These are phyloP conservation scores for Drosophila busckii DNA, from an alignment of 1,140 invertebrate genomes.

Conservation along the genomic window DNA sequence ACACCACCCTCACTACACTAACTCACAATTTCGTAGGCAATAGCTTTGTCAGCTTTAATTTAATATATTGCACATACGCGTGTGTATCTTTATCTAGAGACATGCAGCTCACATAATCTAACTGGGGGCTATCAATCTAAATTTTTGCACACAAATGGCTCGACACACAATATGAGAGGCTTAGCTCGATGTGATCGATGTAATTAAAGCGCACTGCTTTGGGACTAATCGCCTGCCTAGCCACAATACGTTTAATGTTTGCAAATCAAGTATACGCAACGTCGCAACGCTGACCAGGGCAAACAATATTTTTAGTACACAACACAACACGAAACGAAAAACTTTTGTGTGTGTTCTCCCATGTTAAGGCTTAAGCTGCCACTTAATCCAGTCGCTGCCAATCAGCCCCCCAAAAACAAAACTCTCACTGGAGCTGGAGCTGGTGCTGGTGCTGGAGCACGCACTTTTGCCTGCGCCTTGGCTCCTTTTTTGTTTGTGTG, in stretches of 20 bases:
- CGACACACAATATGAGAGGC: too few species aligned
- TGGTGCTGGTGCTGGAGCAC: slow-evolving; percentile 12
- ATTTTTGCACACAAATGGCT: too few species aligned
- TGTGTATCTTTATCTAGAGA: too few species aligned
- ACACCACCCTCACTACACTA: too few species aligned
- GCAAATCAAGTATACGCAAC: slow-evolving; percentile 68
- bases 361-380: slow-evolving; percentile 69
- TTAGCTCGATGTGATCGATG: too few species aligned
- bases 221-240: neutral
- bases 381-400: slow-evolving; percentile 69
- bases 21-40: too few species aligned
- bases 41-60: too few species aligned
- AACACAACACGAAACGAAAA: slow-evolving; percentile 13
- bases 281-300: slow-evolving; percentile 37
- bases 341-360: slow-evolving; percentile 54
- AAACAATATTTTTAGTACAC: slow-evolving; percentile 25
- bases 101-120: too few species aligned
- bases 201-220: too few species aligned
- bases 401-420: slow-evolving; percentile 23
- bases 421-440: too few species aligned
- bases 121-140: too few species aligned
- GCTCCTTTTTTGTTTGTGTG: slow-evolving; percentile 43
- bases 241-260: slow-evolving; percentile 8
- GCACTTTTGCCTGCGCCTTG: neutral
- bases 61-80: too few species aligned